Percentiles rank a stretch among this genome's conserved stretches.
phyloP scores from a whole-genome alignment of 2,797 vertebrate species.

The Miichthys miiuy region DNA sequence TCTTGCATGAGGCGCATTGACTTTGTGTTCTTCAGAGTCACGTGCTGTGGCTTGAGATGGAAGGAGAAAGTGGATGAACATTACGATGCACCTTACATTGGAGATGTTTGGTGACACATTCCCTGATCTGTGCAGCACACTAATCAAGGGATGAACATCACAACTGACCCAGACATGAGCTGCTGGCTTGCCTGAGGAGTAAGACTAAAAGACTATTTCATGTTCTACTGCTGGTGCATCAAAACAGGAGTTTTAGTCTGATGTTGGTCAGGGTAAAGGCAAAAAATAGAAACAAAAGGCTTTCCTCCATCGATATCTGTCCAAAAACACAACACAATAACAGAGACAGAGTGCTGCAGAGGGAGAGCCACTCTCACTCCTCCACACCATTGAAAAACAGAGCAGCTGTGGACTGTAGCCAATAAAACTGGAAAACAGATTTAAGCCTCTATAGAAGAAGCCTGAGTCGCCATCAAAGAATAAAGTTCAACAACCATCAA shows the following conservation, averaged over 20 bases:
- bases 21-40: background rate
- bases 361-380: constrained; percentile 38
- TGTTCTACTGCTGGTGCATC: background rate
- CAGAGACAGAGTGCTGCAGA: constrained; percentile 31
- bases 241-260: constrained; percentile 17
- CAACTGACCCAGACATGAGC: constrained; percentile 16
- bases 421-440: constrained; percentile 49
- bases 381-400: constrained; percentile 35
- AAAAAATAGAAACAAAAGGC: constrained; percentile 37
- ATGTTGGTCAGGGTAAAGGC: constrained; percentile 7
- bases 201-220: constrained; percentile 5
- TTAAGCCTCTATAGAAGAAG: constrained; percentile 36
- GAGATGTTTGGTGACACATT: background rate
- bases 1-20: background rate
- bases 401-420: constrained; percentile 48
- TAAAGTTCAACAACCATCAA: constrained; percentile 15
- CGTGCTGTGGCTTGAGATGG: background rate
- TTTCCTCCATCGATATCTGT: constrained; percentile 34
- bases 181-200: background rate
- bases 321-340: constrained; percentile 23
- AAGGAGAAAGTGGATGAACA: background rate
- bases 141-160: constrained; percentile 16
- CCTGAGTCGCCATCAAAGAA: constrained; percentile 29
- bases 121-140: background rate
- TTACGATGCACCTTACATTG: background rate